Conservation (phyloP, 2,888 invertebrate species). For the Fragum fragum region DNA sequence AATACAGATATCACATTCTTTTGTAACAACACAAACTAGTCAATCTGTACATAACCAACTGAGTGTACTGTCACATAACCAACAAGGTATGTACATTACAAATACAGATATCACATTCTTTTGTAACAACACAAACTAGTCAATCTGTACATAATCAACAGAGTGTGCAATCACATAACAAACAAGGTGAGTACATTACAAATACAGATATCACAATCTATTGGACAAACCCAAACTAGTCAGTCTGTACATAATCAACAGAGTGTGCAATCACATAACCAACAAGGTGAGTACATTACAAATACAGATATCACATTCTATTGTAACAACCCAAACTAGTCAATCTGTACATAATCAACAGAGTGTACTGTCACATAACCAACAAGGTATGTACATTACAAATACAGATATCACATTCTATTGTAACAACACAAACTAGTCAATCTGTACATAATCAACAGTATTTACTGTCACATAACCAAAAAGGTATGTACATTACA, state of each 20-base stretch:
- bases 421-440: no score
- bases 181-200: slow-evolving; percentile 37
- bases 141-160: slow-evolving; percentile 10
- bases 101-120: slow-evolving; percentile 81
- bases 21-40: slow-evolving; percentile 66
- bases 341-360: slow-evolving; percentile 8
- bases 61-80: not conserved
- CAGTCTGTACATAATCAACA: slow-evolving; percentile 12
- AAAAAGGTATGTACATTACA: no score
- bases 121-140: slow-evolving; percentile 67
- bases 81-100: not conserved
- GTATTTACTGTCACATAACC: no score
- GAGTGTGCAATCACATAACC: not conserved
- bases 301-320: slow-evolving; percentile 81
- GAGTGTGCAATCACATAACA: not conserved
- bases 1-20: slow-evolving; percentile 81
- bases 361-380: not conserved
- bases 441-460: no score
- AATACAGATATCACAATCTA: slow-evolving; percentile 81
- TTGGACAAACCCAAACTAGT: slow-evolving; percentile 67
- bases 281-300: slow-evolving; percentile 61
- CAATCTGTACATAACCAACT: slow-evolving; percentile 5
- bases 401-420: no score
- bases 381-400: slow-evolving; percentile 4
- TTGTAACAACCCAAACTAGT: slow-evolving; percentile 66